Evolutionary conservation across 2,113 vertebrate genomes (phyloP).

Genomic region (Platycercus adscitus): DNA sequence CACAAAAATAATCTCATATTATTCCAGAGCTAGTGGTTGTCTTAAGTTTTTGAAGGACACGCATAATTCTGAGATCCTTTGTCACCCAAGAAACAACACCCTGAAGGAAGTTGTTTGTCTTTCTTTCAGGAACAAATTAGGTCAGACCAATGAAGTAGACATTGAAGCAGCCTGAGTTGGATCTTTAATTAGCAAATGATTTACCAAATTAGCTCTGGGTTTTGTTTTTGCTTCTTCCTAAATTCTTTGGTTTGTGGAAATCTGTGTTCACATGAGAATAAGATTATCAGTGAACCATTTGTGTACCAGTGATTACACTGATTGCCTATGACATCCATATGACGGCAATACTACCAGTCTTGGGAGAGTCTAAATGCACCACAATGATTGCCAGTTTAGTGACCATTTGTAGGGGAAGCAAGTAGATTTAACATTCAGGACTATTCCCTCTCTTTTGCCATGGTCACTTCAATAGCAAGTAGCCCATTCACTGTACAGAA

Average conservation of each 20-base stretch:
- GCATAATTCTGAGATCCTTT: background rate
- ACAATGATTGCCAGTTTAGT: background rate
- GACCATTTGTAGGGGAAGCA: background rate
- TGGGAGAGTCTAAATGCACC: background rate
- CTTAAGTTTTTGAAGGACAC: background rate
- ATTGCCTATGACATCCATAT: constrained; percentile 6
- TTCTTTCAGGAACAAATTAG: constrained; percentile 35
- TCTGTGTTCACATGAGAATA: background rate
- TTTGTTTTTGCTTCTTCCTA: background rate
- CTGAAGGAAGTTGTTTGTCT: constrained; percentile 2
- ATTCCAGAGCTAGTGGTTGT: background rate
- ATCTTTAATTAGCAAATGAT: constrained; percentile 16
- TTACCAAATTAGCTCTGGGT: constrained; percentile 27
- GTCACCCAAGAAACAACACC: background rate
- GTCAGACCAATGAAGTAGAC: constrained; percentile 8
- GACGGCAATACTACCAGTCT: background rate
- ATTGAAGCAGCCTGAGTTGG: constrained; percentile 23
- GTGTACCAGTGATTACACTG: background rate
- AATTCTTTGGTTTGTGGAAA: background rate
- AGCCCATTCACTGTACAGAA: background rate
- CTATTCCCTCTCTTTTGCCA: background rate
- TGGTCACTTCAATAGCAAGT: background rate
- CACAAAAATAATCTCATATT: accelerated
- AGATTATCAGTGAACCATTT: background rate
- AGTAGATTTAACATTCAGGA: background rate